Conservation (phyloP, 2,888 invertebrate species). For the Nomada flava region DNA sequence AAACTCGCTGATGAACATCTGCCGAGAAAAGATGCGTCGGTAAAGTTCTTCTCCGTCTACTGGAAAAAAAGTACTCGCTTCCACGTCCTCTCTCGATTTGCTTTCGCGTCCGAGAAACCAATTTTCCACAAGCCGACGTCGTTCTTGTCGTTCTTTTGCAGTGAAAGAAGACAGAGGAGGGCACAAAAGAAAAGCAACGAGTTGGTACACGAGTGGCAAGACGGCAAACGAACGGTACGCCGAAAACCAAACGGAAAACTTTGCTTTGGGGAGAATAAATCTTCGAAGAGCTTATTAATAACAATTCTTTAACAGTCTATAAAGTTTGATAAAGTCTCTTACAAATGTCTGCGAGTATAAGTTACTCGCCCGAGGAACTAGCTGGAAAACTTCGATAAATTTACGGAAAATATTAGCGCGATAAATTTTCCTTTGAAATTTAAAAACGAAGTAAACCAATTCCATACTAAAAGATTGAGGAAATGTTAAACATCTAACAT, state of each 20-base stretch:
- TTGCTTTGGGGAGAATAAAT: background rate
- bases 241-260: conserved; percentile 12
- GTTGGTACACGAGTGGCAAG: background rate
- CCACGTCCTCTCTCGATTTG: conserved; percentile 64
- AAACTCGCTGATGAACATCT: conserved; percentile 52
- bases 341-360: background rate
- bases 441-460: conserved; percentile 13
- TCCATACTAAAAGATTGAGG: conserved; percentile 9
- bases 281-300: conserved; percentile 5
- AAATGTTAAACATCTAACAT: background rate
- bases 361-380: background rate
- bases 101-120: conserved; percentile 67
- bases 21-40: conserved; percentile 43
- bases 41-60: conserved; percentile 31
- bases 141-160: conserved; percentile 60
- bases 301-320: background rate
- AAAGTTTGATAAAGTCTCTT: background rate
- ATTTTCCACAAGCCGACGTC: conserved; percentile 65
- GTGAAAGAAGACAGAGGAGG: conserved; percentile 27
- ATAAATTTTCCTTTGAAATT: background rate
- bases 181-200: conserved; percentile 45
- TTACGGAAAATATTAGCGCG: background rate
- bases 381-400: background rate
- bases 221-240: conserved; percentile 6
- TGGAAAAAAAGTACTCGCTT: conserved; percentile 55